Percentiles rank a stretch among this genome's conserved stretches.
phyloP scores from a whole-genome alignment of 30 jellyfish, hydroid and myxozoan genomes.

The Cassiopea xamachana region DNA sequence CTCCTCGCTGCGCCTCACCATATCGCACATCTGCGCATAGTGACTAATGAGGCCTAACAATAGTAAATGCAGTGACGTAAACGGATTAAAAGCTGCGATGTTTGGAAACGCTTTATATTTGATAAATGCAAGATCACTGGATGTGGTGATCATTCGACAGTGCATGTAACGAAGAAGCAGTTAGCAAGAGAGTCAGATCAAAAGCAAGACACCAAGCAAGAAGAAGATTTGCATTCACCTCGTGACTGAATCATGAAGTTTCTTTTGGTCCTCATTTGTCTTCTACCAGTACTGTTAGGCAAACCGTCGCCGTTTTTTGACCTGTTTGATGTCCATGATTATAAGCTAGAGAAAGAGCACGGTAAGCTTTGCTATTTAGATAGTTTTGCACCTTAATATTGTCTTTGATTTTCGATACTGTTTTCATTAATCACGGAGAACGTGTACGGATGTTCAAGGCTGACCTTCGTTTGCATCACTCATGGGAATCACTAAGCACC shows the following conservation, averaged over 20 bases:
- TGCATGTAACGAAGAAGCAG: not conserved
- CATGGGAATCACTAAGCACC: too few species aligned
- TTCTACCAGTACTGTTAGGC: not conserved
- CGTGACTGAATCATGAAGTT: not conserved
- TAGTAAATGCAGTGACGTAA: slow-evolving; percentile 5
- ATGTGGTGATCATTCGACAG: not conserved
- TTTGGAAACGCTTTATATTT: not conserved
- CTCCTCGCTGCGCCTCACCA: not conserved
- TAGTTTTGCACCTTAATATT: too few species aligned
- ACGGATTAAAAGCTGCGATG: not conserved
- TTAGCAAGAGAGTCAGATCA: not conserved
- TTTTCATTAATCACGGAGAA: too few species aligned
- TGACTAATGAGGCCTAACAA: not conserved
- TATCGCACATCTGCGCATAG: not conserved
- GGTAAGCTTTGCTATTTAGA: too few species aligned
- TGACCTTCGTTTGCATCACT: too few species aligned
- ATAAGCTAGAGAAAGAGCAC: too few species aligned
- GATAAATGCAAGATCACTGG: not conserved
- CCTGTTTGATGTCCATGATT: not conserved
- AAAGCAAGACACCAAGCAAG: too few species aligned
- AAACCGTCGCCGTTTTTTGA: slow-evolving; percentile 2
- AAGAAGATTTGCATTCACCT: too few species aligned
- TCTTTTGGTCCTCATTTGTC: not conserved
- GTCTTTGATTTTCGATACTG: too few species aligned
- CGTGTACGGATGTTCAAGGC: too few species aligned